phyloP scores from a whole-genome alignment of 1,140 invertebrate genomes.

The Scaptomyza pallida region DNA sequence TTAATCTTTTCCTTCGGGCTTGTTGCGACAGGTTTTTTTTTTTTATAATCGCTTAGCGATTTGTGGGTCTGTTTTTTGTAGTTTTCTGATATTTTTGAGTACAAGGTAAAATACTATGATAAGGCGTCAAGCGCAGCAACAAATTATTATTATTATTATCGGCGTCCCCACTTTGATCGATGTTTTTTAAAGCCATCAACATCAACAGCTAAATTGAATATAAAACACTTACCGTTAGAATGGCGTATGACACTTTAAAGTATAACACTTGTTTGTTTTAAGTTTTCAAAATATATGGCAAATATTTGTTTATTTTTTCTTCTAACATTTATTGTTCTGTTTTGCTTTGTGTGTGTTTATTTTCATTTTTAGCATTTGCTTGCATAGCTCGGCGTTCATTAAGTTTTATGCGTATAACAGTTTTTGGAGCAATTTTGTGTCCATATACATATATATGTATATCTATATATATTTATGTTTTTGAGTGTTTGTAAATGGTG shows the following conservation, averaged over 20 bases:
- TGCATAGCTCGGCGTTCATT: conserved; percentile 23
- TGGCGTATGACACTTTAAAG: conserved; percentile 11
- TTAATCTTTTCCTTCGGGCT: conserved; percentile 42
- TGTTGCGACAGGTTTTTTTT: conserved; percentile 16
- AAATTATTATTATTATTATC: conserved; percentile 38
- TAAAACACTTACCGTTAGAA: conserved; percentile 17
- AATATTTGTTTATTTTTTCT: conserved; percentile 51
- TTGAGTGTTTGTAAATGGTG: conserved; percentile 23
- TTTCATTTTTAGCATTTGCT: conserved; percentile 25
- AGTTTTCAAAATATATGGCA: conserved; percentile 56
- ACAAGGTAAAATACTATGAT: conserved; percentile 32
- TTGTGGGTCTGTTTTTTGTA: conserved; percentile 20
- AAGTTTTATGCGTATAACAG: conserved; percentile 62
- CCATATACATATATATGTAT: too few relatives aligned
- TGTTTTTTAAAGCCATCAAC: conserved; percentile 54
- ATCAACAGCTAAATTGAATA: neutral
- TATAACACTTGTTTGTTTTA: conserved; percentile 32
- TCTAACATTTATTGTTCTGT: conserved; percentile 77
- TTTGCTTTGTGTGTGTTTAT: conserved; percentile 52
- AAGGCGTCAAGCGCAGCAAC: conserved; percentile 12
- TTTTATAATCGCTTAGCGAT: conserved; percentile 49
- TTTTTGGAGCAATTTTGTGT: conserved; percentile 12
- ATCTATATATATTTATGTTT: too few relatives aligned
- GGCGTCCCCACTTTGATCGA: conserved; percentile 63
- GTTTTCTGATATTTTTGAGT: conserved; percentile 20